Conservation (phyloP, 1,140 invertebrate species). For the Antheraea mylitta region DNA sequence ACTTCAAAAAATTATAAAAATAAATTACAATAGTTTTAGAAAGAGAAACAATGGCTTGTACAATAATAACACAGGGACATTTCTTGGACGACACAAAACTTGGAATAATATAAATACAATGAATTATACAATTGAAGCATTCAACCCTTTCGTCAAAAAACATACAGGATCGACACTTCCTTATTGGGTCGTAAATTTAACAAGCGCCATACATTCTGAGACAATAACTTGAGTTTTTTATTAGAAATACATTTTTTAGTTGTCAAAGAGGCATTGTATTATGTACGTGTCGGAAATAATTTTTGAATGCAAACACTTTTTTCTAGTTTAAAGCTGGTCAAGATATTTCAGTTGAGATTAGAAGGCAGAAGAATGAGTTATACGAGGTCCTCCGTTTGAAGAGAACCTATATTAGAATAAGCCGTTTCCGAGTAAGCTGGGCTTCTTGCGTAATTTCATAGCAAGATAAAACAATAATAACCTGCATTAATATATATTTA, state of each 20-base stretch:
- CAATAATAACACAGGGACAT: slow-evolving; percentile 58
- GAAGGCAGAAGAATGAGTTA: no score
- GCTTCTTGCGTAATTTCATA: no score
- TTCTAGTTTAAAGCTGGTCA: background rate
- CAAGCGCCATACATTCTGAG: slow-evolving; percentile 48
- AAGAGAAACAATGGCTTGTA: slow-evolving; percentile 55
- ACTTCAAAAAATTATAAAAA: slow-evolving; percentile 64
- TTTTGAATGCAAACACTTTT: background rate
- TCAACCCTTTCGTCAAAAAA: slow-evolving; percentile 76
- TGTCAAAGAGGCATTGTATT: slow-evolving; percentile 10
- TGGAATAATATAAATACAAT: slow-evolving; percentile 62
- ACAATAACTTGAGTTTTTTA: slow-evolving; percentile 49
- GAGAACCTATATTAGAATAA: no score
- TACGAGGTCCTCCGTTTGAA: no score
- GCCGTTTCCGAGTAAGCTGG: no score
- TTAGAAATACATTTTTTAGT: slow-evolving; percentile 24
- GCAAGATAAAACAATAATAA: no score
- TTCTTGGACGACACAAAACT: slow-evolving; percentile 50
- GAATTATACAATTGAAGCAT: slow-evolving; percentile 55
- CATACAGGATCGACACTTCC: slow-evolving; percentile 65
- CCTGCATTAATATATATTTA: no score
- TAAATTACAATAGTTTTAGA: slow-evolving; percentile 49
- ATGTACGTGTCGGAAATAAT: slow-evolving; percentile 22
- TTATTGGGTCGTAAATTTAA: slow-evolving; percentile 74
- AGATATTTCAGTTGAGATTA: background rate